Evolutionary conservation across 2,888 invertebrate species (phyloP).

Genomic region (Tromatobia lineatoria): DNA sequence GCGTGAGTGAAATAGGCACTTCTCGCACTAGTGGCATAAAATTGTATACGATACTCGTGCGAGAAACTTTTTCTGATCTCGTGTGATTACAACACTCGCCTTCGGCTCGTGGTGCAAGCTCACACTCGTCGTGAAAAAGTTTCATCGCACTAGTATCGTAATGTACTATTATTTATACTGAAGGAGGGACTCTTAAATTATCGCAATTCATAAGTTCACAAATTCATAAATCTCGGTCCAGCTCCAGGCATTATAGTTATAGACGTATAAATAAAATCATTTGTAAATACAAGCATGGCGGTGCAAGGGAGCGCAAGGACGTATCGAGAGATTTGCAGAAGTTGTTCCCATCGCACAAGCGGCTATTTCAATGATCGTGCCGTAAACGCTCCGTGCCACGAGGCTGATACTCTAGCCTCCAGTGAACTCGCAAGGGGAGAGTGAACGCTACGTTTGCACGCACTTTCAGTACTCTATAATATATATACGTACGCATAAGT

Average conservation of each 20-base stretch:
- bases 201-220: too few relatives aligned
- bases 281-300: background rate
- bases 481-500: background rate
- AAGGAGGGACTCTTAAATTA: too few relatives aligned
- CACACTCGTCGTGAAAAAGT: too few relatives aligned
- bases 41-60: too few relatives aligned
- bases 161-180: too few relatives aligned
- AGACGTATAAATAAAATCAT: background rate
- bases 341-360: background rate
- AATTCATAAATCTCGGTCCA: too few relatives aligned
- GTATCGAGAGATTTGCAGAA: conserved; percentile 31
- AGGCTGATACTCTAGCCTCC: conserved; percentile 25
- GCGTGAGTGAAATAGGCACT: too few relatives aligned
- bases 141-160: too few relatives aligned
- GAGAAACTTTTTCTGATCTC: too few relatives aligned
- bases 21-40: too few relatives aligned
- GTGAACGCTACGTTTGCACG: conserved; percentile 18
- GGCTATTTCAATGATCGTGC: conserved; percentile 36
- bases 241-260: background rate
- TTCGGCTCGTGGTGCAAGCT: too few relatives aligned
- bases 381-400: conserved; percentile 11
- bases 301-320: background rate
- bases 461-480: background rate
- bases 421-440: conserved; percentile 24
- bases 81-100: too few relatives aligned